Evolutionary conservation across 2,888 invertebrate genomes (phyloP).

Genomic region (Philonicus albiceps): DNA sequence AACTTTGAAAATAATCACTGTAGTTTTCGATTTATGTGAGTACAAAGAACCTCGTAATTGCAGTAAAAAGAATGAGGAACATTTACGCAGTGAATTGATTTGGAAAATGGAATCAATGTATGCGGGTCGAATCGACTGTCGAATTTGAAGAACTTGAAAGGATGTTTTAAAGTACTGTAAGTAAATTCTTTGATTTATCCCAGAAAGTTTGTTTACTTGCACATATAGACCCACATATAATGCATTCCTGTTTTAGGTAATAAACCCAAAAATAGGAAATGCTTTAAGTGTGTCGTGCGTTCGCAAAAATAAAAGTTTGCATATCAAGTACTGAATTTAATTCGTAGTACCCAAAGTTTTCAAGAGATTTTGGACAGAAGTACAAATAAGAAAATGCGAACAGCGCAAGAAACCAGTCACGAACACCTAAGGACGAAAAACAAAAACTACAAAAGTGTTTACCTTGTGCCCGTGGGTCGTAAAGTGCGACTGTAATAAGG

Average conservation of each 20-base stretch:
- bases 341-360: neutral
- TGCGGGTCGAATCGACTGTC: no score
- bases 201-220: no score
- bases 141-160: no score
- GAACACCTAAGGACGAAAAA: neutral
- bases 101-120: neutral
- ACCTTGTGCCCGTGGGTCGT: slow-evolving; percentile 6
- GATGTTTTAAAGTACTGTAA: no score
- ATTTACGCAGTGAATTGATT: neutral
- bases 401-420: neutral
- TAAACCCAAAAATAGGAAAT: neutral
- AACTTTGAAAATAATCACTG: neutral
- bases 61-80: neutral
- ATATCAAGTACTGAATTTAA: neutral
- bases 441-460: slow-evolving; percentile 18
- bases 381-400: neutral
- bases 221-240: no score
- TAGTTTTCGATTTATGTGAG: neutral
- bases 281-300: neutral
- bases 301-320: neutral
- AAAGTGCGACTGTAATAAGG: slow-evolving; percentile 38
- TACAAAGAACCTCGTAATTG: neutral
- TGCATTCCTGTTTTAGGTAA: neutral
- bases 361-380: neutral
- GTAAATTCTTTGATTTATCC: no score